These are phyloP conservation scores for Typhlichthys eigenmanni DNA, from an alignment of 2,797 vertebrate species.

Conservation along the genomic window DNA sequence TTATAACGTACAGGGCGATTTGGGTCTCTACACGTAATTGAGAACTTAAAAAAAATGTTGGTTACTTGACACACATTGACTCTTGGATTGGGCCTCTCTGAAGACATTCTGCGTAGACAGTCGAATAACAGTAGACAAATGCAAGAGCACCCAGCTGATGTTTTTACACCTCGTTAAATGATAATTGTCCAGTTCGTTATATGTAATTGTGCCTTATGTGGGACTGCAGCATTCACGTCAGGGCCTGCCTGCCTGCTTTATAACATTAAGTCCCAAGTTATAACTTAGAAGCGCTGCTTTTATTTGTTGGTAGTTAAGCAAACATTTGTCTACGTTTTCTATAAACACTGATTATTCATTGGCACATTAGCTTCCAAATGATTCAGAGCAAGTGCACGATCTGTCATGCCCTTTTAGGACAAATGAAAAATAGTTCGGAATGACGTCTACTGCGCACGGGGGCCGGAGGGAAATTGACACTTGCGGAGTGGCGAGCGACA, in stretches of 20 bases:
- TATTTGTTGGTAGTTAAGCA: background rate
- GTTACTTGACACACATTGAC: constrained; percentile 15
- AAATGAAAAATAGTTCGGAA: constrained; percentile 58
- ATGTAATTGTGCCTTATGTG: background rate
- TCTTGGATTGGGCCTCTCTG: constrained; percentile 6
- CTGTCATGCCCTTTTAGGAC: constrained; percentile 75
- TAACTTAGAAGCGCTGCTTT: no score
- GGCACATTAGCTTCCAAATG: constrained; percentile 36
- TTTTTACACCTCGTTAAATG: no score
- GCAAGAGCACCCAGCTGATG: background rate
- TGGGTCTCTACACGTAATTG: no score
- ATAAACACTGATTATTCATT: background rate
- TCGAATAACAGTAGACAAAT: constrained; percentile 30
- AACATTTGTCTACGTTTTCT: background rate
- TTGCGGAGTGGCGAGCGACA: constrained; percentile 75
- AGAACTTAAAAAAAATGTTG: no score
- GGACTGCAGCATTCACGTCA: background rate
- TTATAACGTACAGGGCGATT: background rate
- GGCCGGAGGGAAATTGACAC: constrained; percentile 69
- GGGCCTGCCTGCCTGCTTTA: no score
- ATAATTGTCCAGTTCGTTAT: background rate
- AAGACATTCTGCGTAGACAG: constrained; percentile 4
- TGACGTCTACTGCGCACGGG: constrained; percentile 72
- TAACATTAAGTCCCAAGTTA: no score
- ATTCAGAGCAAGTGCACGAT: constrained; percentile 24